phyloP scores from a whole-genome alignment of 2,888 invertebrate genomes.

The Thelaira solivaga region DNA sequence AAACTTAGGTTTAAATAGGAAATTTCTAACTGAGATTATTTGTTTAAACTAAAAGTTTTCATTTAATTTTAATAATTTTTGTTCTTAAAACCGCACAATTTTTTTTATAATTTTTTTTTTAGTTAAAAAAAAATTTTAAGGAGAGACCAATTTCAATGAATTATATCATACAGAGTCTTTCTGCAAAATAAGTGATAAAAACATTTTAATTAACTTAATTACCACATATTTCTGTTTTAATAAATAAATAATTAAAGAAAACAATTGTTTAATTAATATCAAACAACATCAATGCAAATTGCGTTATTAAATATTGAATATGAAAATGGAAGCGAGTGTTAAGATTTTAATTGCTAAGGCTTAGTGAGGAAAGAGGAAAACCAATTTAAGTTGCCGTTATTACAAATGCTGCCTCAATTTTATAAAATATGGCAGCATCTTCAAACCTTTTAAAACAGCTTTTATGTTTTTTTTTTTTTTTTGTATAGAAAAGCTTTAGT shows the following conservation, averaged over 20 bases:
- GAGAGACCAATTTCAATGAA: slow-evolving; percentile 37
- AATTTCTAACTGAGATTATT: background rate
- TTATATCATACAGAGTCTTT: slow-evolving; percentile 46
- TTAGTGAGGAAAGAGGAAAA: slow-evolving; percentile 7
- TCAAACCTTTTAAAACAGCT: slow-evolving; percentile 62
- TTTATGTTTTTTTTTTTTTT: slow-evolving; percentile 30
- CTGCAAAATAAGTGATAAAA: slow-evolving; percentile 63
- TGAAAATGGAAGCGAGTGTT: background rate
- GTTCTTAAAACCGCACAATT: slow-evolving; percentile 58
- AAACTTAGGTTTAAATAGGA: slow-evolving; percentile 4
- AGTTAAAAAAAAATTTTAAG: slow-evolving; percentile 39
- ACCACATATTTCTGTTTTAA: slow-evolving; percentile 37
- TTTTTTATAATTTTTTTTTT: slow-evolving; percentile 32
- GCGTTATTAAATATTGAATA: slow-evolving; percentile 30
- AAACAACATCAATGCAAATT: slow-evolving; percentile 31
- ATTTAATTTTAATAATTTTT: slow-evolving; percentile 23
- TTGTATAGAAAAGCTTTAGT: slow-evolving; percentile 37
- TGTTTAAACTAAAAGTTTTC: slow-evolving; percentile 10
- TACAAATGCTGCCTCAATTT: slow-evolving; percentile 63
- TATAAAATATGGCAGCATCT: slow-evolving; percentile 64
- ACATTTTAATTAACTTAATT: slow-evolving; percentile 53
- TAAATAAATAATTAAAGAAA: slow-evolving; percentile 16
- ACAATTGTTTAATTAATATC: slow-evolving; percentile 54
- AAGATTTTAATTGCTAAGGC: background rate
- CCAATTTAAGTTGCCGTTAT: slow-evolving; percentile 43